A percentile compares a stretch with the other conserved stretches of the same genome.
These are phyloP conservation scores for Agonopterix arenella DNA, from an alignment of 2,888 invertebrate genomes.

Conservation along the genomic window DNA sequence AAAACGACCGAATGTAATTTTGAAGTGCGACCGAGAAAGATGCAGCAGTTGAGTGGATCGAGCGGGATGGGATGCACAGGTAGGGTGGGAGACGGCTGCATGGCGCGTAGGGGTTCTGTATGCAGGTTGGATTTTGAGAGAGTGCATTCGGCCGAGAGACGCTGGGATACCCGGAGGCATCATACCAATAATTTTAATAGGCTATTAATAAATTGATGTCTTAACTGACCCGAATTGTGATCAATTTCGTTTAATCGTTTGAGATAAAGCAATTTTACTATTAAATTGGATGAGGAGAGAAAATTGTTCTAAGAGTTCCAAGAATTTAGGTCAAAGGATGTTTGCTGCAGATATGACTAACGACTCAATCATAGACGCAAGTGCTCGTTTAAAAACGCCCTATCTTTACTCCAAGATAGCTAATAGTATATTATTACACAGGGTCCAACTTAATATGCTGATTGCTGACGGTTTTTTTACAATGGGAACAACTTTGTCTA, in stretches of 20 bases:
- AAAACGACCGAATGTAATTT: constrained; percentile 70
- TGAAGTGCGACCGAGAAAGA: constrained; percentile 57
- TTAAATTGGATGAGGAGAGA: constrained; percentile 30
- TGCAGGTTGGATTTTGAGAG: constrained; percentile 54
- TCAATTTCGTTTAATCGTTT: constrained; percentile 56
- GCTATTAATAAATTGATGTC: constrained; percentile 58
- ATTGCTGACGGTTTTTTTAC: too few species aligned
- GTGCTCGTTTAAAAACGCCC: too few species aligned
- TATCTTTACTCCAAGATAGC: too few species aligned
- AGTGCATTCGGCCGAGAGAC: constrained; percentile 56
- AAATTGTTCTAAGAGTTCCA: constrained; percentile 18
- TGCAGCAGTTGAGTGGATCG: constrained; percentile 29
- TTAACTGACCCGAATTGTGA: constrained; percentile 57
- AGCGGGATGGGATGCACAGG: constrained; percentile 50
- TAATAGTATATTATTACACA: too few species aligned
- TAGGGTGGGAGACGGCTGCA: constrained; percentile 62
- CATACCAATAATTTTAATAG: constrained; percentile 43
- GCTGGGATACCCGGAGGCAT: constrained; percentile 35
- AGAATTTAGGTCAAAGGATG: constrained; percentile 3
- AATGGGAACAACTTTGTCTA: too few species aligned
- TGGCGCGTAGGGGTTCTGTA: constrained; percentile 42
- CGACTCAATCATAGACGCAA: too few species aligned
- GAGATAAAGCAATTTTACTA: constrained; percentile 54
- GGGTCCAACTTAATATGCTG: too few species aligned
- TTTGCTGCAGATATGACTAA: too few species aligned